These are phyloP conservation scores for Sus cebifrons DNA, from an alignment of 2,797 vertebrate genomes.

Conservation along the genomic window DNA sequence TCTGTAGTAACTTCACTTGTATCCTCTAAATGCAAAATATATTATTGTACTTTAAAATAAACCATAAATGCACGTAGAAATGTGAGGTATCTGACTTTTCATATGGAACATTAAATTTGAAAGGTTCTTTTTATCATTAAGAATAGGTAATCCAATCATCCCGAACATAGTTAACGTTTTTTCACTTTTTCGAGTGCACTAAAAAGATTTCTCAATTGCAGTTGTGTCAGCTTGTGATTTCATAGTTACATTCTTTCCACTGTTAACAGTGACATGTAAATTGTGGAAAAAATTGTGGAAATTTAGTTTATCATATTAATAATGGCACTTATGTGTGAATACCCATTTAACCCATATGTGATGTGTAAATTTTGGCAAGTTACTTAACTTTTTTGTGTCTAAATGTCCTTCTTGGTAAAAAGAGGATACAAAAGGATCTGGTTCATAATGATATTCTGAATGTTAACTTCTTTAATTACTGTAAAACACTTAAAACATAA, in stretches of 20 bases:
- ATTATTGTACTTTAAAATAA: not conserved
- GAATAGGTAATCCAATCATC: not conserved
- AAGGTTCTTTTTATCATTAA: too few species aligned
- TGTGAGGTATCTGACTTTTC: not conserved
- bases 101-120: not conserved
- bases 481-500: not conserved
- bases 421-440: not conserved
- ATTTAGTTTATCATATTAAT: not conserved
- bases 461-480: not conserved
- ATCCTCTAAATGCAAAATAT: not conserved
- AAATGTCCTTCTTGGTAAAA: slow-evolving; percentile 32
- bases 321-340: not conserved
- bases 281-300: not conserved
- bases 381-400: not conserved
- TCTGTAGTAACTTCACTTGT: not conserved
- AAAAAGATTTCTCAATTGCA: not conserved
- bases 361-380: not conserved
- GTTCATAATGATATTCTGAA: not conserved
- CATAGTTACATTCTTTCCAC: not conserved
- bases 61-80: not conserved
- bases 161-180: not conserved
- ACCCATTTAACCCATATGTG: not conserved
- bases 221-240: not conserved
- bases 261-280: not conserved
- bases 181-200: not conserved